Evolutionary conservation across 2,888 invertebrate species (phyloP).

Genomic region (Lagria hirta): DNA sequence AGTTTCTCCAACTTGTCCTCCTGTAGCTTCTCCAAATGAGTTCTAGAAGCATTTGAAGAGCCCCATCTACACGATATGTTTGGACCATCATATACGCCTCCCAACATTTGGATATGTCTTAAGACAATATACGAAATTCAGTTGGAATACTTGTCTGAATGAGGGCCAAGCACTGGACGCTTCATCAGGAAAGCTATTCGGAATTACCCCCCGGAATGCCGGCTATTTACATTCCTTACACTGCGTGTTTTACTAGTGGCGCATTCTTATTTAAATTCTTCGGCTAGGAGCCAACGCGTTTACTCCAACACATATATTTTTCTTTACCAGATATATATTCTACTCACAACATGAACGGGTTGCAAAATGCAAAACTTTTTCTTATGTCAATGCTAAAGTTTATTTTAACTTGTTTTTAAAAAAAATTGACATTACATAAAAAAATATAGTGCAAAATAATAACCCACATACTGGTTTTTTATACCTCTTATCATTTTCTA

Average conservation of each 20-base stretch:
- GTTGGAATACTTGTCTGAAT: slow-evolving; percentile 45
- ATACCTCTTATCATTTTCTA: no score
- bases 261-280: slow-evolving; percentile 25
- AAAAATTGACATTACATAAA: no score
- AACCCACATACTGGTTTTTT: no score
- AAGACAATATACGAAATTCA: slow-evolving; percentile 44
- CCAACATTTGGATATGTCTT: slow-evolving; percentile 39
- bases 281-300: no score
- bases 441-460: no score
- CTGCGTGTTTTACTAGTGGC: slow-evolving; percentile 24
- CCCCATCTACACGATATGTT: slow-evolving; percentile 28
- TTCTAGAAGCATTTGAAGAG: slow-evolving; percentile 34
- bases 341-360: no score
- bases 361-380: no score
- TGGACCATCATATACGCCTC: slow-evolving; percentile 32
- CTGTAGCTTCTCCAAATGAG: slow-evolving; percentile 35
- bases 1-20: slow-evolving; percentile 44
- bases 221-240: slow-evolving; percentile 45
- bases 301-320: no score
- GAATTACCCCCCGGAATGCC: slow-evolving; percentile 50
- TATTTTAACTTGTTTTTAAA: no score
- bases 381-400: no score
- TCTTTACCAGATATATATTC: no score
- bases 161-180: slow-evolving; percentile 48
- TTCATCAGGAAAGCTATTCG: slow-evolving; percentile 54